Evolutionary conservation across 2,888 invertebrate species (phyloP).

Genomic region (Cataglyphis livida): DNA sequence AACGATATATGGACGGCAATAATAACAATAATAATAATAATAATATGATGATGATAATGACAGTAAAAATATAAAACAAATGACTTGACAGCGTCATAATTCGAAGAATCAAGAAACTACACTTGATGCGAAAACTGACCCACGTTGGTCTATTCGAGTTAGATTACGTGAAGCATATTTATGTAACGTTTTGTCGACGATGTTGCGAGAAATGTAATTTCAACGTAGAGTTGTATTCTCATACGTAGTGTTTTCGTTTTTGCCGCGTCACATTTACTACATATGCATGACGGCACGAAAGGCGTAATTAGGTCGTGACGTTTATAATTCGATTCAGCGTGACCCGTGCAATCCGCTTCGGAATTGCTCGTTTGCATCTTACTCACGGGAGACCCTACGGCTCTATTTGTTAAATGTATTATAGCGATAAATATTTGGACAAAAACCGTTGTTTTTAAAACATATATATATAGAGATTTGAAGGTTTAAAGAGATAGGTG

Average conservation of each 20-base stretch:
- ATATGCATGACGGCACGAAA: constrained; percentile 52
- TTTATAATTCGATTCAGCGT: constrained; percentile 53
- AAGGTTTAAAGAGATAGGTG: background rate
- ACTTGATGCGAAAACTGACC: background rate
- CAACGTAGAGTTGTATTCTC: constrained; percentile 39
- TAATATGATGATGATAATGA: background rate
- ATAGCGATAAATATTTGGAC: constrained; percentile 33
- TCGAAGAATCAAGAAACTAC: constrained; percentile 18
- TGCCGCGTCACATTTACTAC: constrained; percentile 46
- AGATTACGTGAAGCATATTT: constrained; percentile 50
- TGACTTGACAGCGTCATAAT: constrained; percentile 56
- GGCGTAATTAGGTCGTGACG: constrained; percentile 54
- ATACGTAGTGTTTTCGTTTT: constrained; percentile 50
- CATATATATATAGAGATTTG: background rate
- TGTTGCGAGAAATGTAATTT: constrained; percentile 52
- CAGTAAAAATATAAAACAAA: background rate
- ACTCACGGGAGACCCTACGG: constrained; percentile 26
- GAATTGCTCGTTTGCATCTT: constrained; percentile 51
- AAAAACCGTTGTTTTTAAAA: constrained; percentile 16
- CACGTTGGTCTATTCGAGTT: constrained; percentile 38
- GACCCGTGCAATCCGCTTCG: constrained; percentile 42
- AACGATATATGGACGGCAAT: background rate
- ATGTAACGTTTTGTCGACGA: constrained; percentile 52
- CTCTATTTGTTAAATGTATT: constrained; percentile 39
- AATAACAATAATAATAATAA: background rate